Percentiles rank a stretch among this genome's conserved stretches.
phyloP scores from a whole-genome alignment of 2,113 vertebrate species.

The Anthoscopus minutus region DNA sequence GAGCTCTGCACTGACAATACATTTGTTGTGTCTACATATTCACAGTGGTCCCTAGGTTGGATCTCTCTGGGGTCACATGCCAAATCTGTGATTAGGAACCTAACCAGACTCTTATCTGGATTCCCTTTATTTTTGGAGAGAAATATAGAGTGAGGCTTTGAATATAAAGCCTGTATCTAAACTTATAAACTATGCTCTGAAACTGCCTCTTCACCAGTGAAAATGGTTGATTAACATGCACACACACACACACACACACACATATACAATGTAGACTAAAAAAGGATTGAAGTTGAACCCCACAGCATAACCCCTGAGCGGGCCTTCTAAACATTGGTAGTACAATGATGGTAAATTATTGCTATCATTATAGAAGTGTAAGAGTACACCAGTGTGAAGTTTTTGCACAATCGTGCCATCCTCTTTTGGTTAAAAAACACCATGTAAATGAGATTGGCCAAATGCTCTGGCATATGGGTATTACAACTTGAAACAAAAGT shows the following conservation, averaged over 20 bases:
- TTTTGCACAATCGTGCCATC: not conserved
- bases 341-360: not conserved
- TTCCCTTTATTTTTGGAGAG: not conserved
- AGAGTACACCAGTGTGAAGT: not conserved
- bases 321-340: not conserved
- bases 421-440: not conserved
- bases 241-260: not conserved
- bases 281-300: not conserved
- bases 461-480: not conserved
- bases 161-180: not conserved
- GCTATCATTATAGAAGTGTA: not conserved
- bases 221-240: not conserved
- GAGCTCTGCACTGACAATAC: not conserved
- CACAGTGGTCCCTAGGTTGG: not conserved
- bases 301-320: not conserved
- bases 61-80: not conserved
- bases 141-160: not conserved
- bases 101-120: not conserved
- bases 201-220: not conserved
- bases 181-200: not conserved
- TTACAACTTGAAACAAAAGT: not conserved
- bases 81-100: not conserved
- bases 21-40: not conserved
- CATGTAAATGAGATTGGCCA: not conserved
- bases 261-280: rapidly evolving